Evolutionary conservation across 2,797 vertebrate species (phyloP), one percentile per base, ranked within the genome.

Genomic region (Gastrophryne carolinensis): DNA sequence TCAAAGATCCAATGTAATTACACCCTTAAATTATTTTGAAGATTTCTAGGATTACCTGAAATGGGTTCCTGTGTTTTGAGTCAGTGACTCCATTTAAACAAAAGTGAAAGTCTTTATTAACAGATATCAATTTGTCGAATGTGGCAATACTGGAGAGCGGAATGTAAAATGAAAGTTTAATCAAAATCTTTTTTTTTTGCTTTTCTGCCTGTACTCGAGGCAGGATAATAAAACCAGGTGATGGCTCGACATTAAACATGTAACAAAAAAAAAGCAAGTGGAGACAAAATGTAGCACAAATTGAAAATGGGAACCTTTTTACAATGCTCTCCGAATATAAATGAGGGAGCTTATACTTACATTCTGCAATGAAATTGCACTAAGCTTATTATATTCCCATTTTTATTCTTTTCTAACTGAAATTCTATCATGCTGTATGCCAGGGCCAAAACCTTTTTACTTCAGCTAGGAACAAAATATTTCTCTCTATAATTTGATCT

Each of bases 221-320:
- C 39, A 60, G 54, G 57, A 61, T 61, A 37, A 68, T 75, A 61
- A 52, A 75, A 35, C 39, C 37, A 66, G 62, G 29, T 74, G 62
- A 67, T 58, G 30, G 32, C 39, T 67, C 60, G 72, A 60, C 73
- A 68, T 75, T 75, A 49, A 67, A 39, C 35, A 32, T 60, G 41
- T 30, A 61, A n/a, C n/a, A n/a, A 50, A 50, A 57, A 68, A 68
- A 75, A 61, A n/a, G n/a, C 15, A 23, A 34, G 49, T 11, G 3
- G 12, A 37, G n/a, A 32, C n/a, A n/a, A 60, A 34, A 35, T 34
- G 15, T 37, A 57, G 32, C n/a, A 37, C 29, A 60, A 75, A 75
- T 68, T 75, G 73, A 52, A 75, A 60, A 35, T 50, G 63, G 66
- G 54, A 68, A 53, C 23, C 41, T 35, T 66, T n/a, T 75, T 24